These are phyloP conservation scores for Hippocampus barbouri DNA, from an alignment of 2,113 vertebrate genomes.

Conservation along the genomic window DNA sequence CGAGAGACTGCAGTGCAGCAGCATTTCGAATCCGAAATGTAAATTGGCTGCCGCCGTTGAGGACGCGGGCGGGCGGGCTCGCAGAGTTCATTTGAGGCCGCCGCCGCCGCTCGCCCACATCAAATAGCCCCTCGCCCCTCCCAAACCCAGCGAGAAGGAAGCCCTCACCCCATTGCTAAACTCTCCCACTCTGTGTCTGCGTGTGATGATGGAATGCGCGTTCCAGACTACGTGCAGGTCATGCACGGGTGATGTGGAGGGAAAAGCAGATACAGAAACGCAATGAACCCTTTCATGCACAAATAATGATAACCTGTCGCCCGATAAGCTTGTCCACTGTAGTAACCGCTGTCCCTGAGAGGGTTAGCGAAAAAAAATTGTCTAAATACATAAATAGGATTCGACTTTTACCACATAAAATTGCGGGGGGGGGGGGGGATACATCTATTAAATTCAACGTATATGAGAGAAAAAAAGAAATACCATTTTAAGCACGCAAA, in stretches of 20 bases:
- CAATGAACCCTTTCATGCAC: background rate
- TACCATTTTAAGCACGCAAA: too few species aligned
- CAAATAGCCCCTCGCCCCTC: slow-evolving; percentile 15
- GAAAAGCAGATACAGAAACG: too few species aligned
- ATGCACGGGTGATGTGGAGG: background rate
- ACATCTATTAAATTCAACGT: too few species aligned
- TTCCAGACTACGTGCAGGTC: background rate
- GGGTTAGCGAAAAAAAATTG: too few species aligned
- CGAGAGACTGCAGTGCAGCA: slow-evolving; percentile 33
- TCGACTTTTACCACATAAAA: too few species aligned
- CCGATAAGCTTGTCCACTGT: too few species aligned
- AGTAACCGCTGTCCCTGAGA: too few species aligned
- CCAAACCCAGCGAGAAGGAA: slow-evolving; percentile 9
- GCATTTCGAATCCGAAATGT: slow-evolving; percentile 52
- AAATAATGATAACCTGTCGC: too few species aligned
- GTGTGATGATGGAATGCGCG: background rate
- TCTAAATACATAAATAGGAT: too few species aligned
- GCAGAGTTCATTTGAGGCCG: slow-evolving; percentile 53
- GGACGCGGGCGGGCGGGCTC: slow-evolving; percentile 14
- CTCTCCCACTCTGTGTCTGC: slow-evolving; percentile 19
- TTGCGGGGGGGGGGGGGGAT: too few species aligned
- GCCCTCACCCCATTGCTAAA: slow-evolving; percentile 26
- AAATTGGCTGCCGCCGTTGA: slow-evolving; percentile 42
- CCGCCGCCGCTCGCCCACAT: slow-evolving; percentile 44
- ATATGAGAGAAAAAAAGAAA: too few species aligned